Evolutionary conservation across 2,888 invertebrate genomes (phyloP).

Genomic region (Ormyrus thymus): DNA sequence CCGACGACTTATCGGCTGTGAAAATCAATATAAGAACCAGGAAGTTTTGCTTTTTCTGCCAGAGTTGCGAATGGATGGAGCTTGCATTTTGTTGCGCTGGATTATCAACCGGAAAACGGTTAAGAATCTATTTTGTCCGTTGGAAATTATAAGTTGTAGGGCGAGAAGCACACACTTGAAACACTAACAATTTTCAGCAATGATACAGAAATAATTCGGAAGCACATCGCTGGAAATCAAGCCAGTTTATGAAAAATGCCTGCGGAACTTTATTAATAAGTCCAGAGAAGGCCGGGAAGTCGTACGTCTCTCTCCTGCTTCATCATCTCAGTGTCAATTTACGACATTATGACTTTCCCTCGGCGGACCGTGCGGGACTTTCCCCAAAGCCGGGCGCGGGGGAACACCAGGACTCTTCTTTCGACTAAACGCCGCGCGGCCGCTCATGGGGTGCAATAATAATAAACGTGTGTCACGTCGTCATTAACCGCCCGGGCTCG

Average conservation of each 20-base stretch:
- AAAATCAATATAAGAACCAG: slow-evolving; percentile 62
- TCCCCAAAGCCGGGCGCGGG: slow-evolving; percentile 37
- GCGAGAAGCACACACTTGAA: no score
- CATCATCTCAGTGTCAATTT: slow-evolving; percentile 57
- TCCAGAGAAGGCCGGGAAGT: slow-evolving; percentile 1
- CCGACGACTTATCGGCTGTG: slow-evolving; percentile 58
- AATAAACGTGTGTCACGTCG: slow-evolving; percentile 58
- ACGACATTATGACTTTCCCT: slow-evolving; percentile 47
- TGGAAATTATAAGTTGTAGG: no score
- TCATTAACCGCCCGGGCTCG: slow-evolving; percentile 56
- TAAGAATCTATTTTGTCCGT: no score
- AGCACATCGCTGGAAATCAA: slow-evolving; percentile 10
- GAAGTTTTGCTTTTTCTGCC: not conserved
- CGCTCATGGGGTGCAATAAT: slow-evolving; percentile 60
- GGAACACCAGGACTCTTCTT: slow-evolving; percentile 56
- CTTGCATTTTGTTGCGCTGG: no score
- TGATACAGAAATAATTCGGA: not conserved
- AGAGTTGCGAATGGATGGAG: no score
- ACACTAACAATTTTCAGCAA: not conserved
- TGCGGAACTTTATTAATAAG: slow-evolving; percentile 45
- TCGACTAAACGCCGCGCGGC: slow-evolving; percentile 55
- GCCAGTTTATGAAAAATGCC: slow-evolving; percentile 17
- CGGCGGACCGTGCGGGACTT: not conserved
- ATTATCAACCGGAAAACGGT: no score
- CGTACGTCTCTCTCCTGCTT: slow-evolving; percentile 33